Percentiles rank a stretch among this genome's conserved stretches.
These are phyloP conservation scores for Ips typographus DNA, from an alignment of 1,140 invertebrate genomes.

Conservation along the genomic window DNA sequence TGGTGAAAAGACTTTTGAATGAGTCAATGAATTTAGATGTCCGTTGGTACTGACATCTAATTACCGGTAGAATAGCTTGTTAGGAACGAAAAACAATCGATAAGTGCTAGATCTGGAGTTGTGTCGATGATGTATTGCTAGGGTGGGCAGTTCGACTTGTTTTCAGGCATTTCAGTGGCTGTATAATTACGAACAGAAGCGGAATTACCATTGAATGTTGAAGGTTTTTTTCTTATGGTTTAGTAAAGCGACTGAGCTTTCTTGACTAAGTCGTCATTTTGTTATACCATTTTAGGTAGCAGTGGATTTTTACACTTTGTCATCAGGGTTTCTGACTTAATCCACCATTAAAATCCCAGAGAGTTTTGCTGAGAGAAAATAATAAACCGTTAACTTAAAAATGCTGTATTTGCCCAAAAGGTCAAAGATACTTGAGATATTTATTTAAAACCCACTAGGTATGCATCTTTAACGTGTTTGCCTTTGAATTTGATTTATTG, in stretches of 20 bases:
- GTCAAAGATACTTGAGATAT: slow-evolving; percentile 18
- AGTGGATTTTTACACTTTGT: too few species aligned
- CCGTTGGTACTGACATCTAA: slow-evolving; percentile 7
- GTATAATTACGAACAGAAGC: too few species aligned
- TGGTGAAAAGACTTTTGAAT: slow-evolving; percentile 19
- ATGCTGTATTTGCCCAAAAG: slow-evolving; percentile 9
- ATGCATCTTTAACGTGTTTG: slow-evolving; percentile 9
- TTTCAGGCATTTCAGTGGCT: neutral
- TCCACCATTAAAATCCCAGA: too few species aligned
- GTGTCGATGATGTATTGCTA: neutral
- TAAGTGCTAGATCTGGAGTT: slow-evolving; percentile 1
- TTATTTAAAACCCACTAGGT: slow-evolving; percentile 14
- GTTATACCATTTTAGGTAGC: too few species aligned
- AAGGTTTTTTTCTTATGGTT: too few species aligned
- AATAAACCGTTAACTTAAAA: slow-evolving; percentile 3
- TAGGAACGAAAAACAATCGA: neutral
- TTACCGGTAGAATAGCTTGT: slow-evolving; percentile 6
- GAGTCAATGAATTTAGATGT: slow-evolving; percentile 23
- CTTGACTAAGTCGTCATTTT: too few species aligned
- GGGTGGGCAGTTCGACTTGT: neutral
- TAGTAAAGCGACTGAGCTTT: too few species aligned
- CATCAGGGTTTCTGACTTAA: too few species aligned
- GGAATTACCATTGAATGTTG: too few species aligned
- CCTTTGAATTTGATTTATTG: slow-evolving; percentile 15
- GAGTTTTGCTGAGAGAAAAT: neutral